Evolutionary conservation across 2,797 vertebrate genomes (phyloP).

Genomic region (Sebastes alutus): DNA sequence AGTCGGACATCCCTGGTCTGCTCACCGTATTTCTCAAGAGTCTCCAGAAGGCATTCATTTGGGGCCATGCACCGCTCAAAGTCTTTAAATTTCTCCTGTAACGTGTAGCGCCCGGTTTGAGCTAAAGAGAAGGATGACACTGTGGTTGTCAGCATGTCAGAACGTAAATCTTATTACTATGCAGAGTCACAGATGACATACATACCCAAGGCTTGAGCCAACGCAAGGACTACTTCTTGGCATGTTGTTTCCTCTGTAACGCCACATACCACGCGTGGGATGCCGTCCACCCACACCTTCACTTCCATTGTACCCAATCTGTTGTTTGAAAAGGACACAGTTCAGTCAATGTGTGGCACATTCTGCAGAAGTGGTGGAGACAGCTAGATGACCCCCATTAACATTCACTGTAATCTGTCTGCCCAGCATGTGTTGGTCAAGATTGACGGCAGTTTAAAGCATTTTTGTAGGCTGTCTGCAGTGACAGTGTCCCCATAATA

Average conservation of each 20-base stretch:
- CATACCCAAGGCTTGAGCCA: conserved; percentile 84
- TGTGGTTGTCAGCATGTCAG: neutral
- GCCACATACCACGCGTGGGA: conserved; percentile 83
- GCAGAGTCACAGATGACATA: neutral
- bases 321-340: neutral
- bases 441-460: neutral
- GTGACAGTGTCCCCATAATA: too few species aligned
- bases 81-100: conserved; percentile 85
- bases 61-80: conserved; percentile 80
- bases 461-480: neutral
- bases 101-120: conserved; percentile 82
- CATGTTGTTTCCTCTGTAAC: conserved; percentile 83
- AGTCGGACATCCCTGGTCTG: conserved; percentile 83
- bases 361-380: conserved; percentile 27
- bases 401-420: conserved; percentile 42
- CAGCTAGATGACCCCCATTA: conserved; percentile 38
- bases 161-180: neutral
- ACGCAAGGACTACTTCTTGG: conserved; percentile 83
- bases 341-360: neutral
- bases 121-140: conserved; percentile 56
- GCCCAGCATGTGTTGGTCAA: neutral
- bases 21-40: conserved; percentile 81
- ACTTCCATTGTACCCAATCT: conserved; percentile 79
- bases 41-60: conserved; percentile 77
- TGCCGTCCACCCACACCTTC: conserved; percentile 82